Base-by-base conservation (phyloP, 2,113 vertebrate species). In the Macquaria ambigua region DNA sequence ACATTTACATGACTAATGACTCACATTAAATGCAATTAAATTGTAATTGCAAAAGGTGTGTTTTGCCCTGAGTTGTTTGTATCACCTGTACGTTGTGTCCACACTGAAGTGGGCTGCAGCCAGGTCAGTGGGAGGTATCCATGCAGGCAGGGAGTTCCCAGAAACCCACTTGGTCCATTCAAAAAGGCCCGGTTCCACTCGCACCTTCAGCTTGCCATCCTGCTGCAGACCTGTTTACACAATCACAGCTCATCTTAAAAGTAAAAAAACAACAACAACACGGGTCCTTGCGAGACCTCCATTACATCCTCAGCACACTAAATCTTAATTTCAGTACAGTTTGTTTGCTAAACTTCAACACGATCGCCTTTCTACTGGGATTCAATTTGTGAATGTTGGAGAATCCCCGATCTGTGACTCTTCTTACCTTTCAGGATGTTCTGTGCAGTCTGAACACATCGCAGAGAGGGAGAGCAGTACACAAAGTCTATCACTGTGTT, bases 101-200 rank as follows among this genome's bases (percentile, higher is more conserved):
- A 99, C 97, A 62, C 96, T 96, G 73, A 99, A 96, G 88, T 95
- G 97, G 77, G 97, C 97, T 52, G 97, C 95, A 9, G 97, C 97
- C 93, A 99, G 91, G 53, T 99, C 98, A 20, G 95, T 16, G 0
- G 97, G 96, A 18, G 97, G 93, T 23, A 98, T 98, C 98, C 98
- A 99, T 0, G 96, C 95, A 0, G 98, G 98, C 74, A 98, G 92
- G 0, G 96, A 94, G 87, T 52, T 97, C 56, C 98, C 98, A 5
- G 97, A 95, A 23, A 98, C 97, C 98, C 98, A 99, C 92, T 99
- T 99, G 39, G 98, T 99, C 98, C 98, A 99, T 74, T 99, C 98
- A 64, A 99, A 99, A n/a, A 99, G 93, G 50, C 98, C 98, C 0
- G 98, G 98, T 87, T 99, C 98, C 8, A 99, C 90, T 1, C 97